Evolutionary conservation across 2,113 vertebrate species (phyloP).

Genomic region (Nicator chloris): DNA sequence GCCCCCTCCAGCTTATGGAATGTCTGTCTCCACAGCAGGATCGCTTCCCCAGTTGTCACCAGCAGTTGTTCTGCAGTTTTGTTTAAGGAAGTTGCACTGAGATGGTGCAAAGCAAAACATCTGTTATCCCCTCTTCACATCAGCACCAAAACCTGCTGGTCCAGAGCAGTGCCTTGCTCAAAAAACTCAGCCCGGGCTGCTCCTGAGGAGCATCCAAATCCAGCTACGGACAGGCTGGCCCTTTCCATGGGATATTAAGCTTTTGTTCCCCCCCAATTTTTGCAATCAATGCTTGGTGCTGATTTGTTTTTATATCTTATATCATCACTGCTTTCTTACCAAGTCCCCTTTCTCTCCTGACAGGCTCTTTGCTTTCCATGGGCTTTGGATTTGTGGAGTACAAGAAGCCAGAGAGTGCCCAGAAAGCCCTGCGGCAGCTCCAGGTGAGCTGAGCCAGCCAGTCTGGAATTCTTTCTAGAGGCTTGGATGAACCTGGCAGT

Average conservation of each 20-base stretch:
- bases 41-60: rapidly evolving
- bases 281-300: not conserved
- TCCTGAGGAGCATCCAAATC: rapidly evolving
- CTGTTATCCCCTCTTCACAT: not conserved
- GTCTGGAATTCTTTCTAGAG: rapidly evolving
- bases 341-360: not conserved
- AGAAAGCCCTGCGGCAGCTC: constrained; percentile 87
- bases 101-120: not conserved
- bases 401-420: constrained; percentile 83
- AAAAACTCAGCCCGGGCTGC: not conserved
- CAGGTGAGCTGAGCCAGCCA: constrained; percentile 72
- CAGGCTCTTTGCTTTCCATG: constrained; percentile 90
- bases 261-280: not conserved
- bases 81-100: not conserved
- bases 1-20: not conserved
- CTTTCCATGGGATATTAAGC: not conserved
- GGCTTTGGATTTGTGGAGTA: constrained; percentile 96
- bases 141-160: not conserved
- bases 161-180: not conserved
- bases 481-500: rapidly evolving
- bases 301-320: not conserved
- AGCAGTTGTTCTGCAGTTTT: not conserved
- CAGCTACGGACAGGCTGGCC: not conserved
- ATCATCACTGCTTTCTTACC: rapidly evolving
- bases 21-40: not conserved